Evolutionary conservation across 2,888 invertebrate species (phyloP).

Genomic region (Zygaena filipendulae): DNA sequence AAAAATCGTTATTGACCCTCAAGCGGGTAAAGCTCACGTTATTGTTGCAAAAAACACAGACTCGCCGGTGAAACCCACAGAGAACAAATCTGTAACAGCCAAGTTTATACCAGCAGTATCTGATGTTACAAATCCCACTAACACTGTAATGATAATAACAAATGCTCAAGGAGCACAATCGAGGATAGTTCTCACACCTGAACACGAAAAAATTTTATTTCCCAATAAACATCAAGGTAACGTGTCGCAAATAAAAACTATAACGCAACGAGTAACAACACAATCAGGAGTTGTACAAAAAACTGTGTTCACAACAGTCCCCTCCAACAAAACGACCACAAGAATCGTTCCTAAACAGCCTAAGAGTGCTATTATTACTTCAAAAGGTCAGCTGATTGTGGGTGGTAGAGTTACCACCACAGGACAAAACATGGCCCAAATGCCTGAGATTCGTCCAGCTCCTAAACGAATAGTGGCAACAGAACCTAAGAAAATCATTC

Average conservation of each 20-base stretch:
- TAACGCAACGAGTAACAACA: constrained; percentile 41
- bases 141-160: constrained; percentile 73
- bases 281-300: constrained; percentile 29
- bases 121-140: constrained; percentile 41
- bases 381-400: constrained; percentile 66
- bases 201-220: constrained; percentile 70
- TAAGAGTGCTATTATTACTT: constrained; percentile 65
- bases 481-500: constrained; percentile 45
- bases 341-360: constrained; percentile 50
- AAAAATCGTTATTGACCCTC: constrained; percentile 59
- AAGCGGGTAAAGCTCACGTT: constrained; percentile 57
- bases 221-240: constrained; percentile 59
- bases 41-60: constrained; percentile 42
- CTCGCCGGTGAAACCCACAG: constrained; percentile 23
- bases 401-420: constrained; percentile 56
- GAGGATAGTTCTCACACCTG: constrained; percentile 68
- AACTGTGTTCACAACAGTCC: constrained; percentile 26
- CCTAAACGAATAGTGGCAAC: constrained; percentile 39
- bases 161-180: constrained; percentile 72
- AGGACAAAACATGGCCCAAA: constrained; percentile 53
- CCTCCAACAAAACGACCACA: constrained; percentile 32
- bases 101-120: constrained; percentile 42
- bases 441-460: constrained; percentile 48
- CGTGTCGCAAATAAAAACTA: constrained; percentile 43
- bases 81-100: constrained; percentile 48